A percentile compares a stretch with the other conserved stretches of the same genome.
Conservation (phyloP, 2,113 vertebrate species). For the Uropsilus gracilis region DNA sequence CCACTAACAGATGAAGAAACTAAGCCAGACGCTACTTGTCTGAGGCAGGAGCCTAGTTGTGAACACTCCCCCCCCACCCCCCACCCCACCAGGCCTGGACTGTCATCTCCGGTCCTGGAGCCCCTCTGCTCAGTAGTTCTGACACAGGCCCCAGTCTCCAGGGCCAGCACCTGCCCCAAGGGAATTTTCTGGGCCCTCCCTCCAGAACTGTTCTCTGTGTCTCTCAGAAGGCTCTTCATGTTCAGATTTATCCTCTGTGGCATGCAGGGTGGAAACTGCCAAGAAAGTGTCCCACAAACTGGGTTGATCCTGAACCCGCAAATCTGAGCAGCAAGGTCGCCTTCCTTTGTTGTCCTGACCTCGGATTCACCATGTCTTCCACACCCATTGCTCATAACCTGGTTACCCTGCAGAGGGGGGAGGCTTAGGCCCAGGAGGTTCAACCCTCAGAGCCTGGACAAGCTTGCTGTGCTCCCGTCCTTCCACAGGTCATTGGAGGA, state of each 20-base stretch:
- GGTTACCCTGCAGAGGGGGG: not conserved
- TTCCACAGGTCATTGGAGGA: slow-evolving; percentile 81
- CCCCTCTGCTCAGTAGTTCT: rapidly evolving
- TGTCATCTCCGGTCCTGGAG: not conserved
- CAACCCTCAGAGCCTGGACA: not conserved
- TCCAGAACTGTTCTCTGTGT: not conserved
- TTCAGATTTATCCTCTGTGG: not conserved
- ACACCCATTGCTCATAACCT: not conserved
- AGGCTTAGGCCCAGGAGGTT: no score
- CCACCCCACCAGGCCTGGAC: not conserved
- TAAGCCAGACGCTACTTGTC: not conserved
- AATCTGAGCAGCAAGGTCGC: not conserved
- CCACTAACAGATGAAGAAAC: not conserved
- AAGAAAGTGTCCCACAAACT: not conserved
- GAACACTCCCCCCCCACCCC: not conserved
- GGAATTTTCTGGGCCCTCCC: not conserved
- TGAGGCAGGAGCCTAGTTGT: no score
- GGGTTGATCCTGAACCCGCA: not conserved
- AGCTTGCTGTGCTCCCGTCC: slow-evolving; percentile 6
- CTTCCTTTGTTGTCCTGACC: not conserved
- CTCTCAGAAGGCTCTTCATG: not conserved
- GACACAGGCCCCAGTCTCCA: not conserved
- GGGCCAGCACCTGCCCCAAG: not conserved
- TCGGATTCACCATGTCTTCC: not conserved
- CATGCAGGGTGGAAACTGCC: not conserved